Percentiles rank a stretch among this genome's conserved stretches.
phyloP scores from a whole-genome alignment of 2,888 invertebrate genomes.

The Pasiphila rectangulata region DNA sequence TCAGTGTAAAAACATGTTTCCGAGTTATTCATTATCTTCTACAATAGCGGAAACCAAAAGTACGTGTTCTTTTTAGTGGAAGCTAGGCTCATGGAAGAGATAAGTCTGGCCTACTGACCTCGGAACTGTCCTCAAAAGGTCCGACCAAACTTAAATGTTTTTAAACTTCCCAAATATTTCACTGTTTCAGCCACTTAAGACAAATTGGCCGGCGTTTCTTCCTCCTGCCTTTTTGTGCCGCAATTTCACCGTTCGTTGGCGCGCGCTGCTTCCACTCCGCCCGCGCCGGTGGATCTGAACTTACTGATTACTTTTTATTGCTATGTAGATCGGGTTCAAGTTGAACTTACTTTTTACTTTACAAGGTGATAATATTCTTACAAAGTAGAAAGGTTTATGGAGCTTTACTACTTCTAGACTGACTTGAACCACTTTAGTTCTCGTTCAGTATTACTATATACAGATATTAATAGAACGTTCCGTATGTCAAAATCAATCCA shows the following conservation, averaged over 20 bases:
- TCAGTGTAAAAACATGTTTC: neutral
- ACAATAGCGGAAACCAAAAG: neutral
- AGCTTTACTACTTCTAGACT: too few species aligned
- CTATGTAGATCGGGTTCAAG: conserved; percentile 16
- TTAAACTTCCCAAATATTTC: conserved; percentile 71
- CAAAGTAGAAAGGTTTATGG: neutral
- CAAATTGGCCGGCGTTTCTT: conserved; percentile 60
- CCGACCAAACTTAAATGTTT: conserved; percentile 64
- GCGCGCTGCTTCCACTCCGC: conserved; percentile 38
- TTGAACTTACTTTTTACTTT: conserved; percentile 6
- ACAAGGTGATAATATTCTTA: conserved; percentile 6
- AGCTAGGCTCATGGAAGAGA: too few species aligned
- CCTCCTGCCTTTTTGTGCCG: conserved; percentile 49
- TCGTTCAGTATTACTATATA: too few species aligned
- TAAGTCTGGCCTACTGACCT: neutral
- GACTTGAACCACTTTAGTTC: too few species aligned
- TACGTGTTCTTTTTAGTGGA: too few species aligned
- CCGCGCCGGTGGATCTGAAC: conserved; percentile 26
- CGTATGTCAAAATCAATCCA: too few species aligned
- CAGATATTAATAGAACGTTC: too few species aligned
- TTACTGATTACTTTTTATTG: conserved; percentile 30
- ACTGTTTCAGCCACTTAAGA: conserved; percentile 70
- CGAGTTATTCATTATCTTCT: neutral
- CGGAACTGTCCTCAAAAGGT: conserved; percentile 39
- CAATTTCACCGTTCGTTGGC: conserved; percentile 66